Evolutionary conservation across 2,797 vertebrate species (phyloP).

Genomic region (Trachops cirrhosus): DNA sequence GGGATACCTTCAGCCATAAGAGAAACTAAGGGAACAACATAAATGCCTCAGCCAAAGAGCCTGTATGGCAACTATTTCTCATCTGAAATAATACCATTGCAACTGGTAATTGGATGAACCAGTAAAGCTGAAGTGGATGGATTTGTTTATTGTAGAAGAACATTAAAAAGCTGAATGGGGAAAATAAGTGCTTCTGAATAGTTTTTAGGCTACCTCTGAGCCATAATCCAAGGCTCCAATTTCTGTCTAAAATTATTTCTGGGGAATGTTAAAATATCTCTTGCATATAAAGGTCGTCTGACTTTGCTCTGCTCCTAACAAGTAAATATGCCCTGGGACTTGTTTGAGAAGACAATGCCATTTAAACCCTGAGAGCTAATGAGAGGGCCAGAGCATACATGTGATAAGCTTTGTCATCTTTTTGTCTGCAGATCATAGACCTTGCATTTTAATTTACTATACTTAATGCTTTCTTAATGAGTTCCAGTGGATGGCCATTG

Average conservation of each 20-base stretch:
- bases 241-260: conserved; percentile 48
- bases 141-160: background rate
- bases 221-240: conserved; percentile 41
- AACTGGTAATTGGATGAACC: background rate
- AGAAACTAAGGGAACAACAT: background rate
- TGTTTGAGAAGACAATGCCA: conserved; percentile 74
- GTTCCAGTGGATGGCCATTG: conserved; percentile 83
- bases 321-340: conserved; percentile 60
- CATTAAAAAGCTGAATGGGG: background rate
- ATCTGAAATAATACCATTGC: background rate
- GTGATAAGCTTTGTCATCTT: conserved; percentile 85
- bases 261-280: conserved; percentile 50
- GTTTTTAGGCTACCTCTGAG: background rate
- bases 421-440: conserved; percentile 85
- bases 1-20: background rate
- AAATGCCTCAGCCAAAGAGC: background rate
- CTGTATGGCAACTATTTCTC: background rate
- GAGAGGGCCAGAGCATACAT: conserved; percentile 82
- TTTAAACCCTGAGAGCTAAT: conserved; percentile 80
- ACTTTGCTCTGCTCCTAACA: conserved; percentile 58
- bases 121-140: background rate
- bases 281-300: conserved; percentile 48
- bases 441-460: conserved; percentile 86
- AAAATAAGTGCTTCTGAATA: conserved; percentile 15
- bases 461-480: conserved; percentile 87